phyloP scores from a whole-genome alignment of 2,888 invertebrate genomes.

The Nephrotoma guestfalica region DNA sequence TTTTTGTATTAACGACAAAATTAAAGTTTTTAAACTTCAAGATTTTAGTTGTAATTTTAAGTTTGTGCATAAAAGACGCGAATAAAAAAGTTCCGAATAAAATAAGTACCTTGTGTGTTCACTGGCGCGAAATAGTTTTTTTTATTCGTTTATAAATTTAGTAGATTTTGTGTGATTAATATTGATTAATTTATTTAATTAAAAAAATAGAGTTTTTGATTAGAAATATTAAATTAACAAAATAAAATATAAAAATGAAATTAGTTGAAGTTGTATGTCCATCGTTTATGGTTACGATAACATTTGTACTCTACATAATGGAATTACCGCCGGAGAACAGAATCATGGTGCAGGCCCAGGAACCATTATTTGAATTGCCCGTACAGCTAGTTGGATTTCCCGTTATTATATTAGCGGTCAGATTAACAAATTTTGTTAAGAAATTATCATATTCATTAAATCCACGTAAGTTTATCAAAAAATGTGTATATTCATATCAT shows the following conservation, averaged over 20 bases:
- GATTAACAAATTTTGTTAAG: conserved; percentile 67
- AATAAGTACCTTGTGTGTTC: neutral
- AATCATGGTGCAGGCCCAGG: conserved; percentile 17
- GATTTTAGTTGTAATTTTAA: neutral
- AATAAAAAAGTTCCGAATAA: neutral
- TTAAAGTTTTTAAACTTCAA: neutral
- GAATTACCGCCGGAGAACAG: neutral
- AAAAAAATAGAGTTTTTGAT: neutral
- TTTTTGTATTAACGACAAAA: neutral
- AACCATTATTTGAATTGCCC: conserved; percentile 56
- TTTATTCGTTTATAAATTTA: neutral
- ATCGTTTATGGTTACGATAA: neutral
- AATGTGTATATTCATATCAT: neutral
- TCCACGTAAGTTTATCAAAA: conserved; percentile 47
- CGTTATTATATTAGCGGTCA: conserved; percentile 62
- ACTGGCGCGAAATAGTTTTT: neutral
- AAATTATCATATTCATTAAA: conserved; percentile 67
- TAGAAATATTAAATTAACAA: neutral
- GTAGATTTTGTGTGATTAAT: neutral
- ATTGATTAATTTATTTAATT: neutral
- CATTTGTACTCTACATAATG: neutral
- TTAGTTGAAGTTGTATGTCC: neutral
- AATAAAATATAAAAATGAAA: neutral
- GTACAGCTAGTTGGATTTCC: conserved; percentile 78
- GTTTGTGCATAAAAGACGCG: neutral